Conservation (phyloP, 2,888 invertebrate species). For the Sinohyriopsis cumingii region DNA sequence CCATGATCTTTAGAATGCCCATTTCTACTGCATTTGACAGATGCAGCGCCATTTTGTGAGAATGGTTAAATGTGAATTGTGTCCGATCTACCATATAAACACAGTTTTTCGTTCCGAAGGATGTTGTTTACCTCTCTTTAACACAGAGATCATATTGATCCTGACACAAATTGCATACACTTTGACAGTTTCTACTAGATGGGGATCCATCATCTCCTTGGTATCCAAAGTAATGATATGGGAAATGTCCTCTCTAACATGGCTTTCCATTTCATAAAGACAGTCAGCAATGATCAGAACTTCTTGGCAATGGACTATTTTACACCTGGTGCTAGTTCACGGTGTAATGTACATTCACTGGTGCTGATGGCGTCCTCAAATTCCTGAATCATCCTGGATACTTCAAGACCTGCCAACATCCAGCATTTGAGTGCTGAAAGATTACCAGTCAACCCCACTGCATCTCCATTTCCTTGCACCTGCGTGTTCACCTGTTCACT, state of each 20-base stretch:
- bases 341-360: background rate
- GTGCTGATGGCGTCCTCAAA: background rate
- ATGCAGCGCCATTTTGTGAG: background rate
- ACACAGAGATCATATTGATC: conserved; percentile 4
- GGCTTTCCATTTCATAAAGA: conserved; percentile 9
- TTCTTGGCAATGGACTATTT: background rate
- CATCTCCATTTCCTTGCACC: background rate
- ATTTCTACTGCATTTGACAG: conserved; percentile 7
- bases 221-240: conserved; percentile 8
- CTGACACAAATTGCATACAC: conserved; percentile 1
- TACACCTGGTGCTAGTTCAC: background rate
- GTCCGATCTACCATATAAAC: background rate
- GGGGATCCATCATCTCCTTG: conserved; percentile 1
- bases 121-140: background rate
- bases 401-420: background rate
- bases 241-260: conserved; percentile 7
- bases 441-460: background rate
- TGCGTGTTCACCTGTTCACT: background rate
- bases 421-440: background rate
- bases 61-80: background rate
- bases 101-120: background rate
- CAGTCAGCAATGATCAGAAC: conserved; percentile 1
- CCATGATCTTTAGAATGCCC: conserved; percentile 12
- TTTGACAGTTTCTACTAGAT: conserved; percentile 2
- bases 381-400: background rate